These are phyloP conservation scores for Cryptoprocta ferox DNA, from an alignment of 2,797 vertebrate genomes.

Conservation along the genomic window DNA sequence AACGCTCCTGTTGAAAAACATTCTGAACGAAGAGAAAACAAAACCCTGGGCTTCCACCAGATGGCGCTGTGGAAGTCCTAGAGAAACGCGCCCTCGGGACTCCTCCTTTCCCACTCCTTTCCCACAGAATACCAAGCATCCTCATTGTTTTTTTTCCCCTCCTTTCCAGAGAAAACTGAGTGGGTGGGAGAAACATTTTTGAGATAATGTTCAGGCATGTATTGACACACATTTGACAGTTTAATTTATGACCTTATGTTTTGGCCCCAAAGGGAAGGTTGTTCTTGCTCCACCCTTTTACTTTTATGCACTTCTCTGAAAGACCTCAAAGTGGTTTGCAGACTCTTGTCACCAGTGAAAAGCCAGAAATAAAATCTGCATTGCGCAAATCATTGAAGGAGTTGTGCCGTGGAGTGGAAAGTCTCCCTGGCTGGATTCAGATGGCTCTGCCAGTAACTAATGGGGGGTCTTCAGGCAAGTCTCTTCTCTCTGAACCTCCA, in stretches of 20 bases:
- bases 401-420: neutral
- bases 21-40: neutral
- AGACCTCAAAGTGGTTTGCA: constrained; percentile 8
- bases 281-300: constrained; percentile 25
- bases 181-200: constrained; percentile 35
- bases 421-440: neutral
- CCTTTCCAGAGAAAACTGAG: constrained; percentile 25
- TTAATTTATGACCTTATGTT: constrained; percentile 22
- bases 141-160: constrained; percentile 33
- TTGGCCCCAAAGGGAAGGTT: neutral
- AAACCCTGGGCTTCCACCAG: constrained; percentile 51
- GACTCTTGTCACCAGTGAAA: neutral
- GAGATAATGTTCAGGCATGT: neutral
- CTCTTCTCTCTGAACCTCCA: neutral
- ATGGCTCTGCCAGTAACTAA: neutral
- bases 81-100: neutral
- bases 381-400: constrained; percentile 7
- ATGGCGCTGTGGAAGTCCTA: constrained; percentile 60
- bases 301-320: constrained; percentile 21
- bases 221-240: neutral
- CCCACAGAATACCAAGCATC: neutral
- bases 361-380: constrained; percentile 15
- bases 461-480: neutral
- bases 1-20: neutral
- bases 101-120: neutral